phyloP scores from a whole-genome alignment of 2,113 vertebrate species.

The Malurus melanocephalus region DNA sequence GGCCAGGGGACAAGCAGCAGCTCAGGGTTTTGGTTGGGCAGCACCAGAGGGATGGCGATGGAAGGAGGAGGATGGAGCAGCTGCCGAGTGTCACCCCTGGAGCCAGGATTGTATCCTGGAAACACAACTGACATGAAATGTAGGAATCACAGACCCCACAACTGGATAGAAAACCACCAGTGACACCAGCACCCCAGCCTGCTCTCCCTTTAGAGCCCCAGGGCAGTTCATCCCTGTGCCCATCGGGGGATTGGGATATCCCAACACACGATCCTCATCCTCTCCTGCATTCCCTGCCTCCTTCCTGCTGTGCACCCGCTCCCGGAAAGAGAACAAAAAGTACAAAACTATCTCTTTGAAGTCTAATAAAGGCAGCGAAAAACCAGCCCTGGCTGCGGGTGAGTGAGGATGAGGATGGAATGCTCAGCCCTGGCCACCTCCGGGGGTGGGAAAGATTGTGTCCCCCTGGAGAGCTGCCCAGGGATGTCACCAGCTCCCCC shows the following conservation, averaged over 20 bases:
- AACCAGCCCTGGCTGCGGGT: neutral
- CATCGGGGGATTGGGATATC: neutral
- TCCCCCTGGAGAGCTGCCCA: accelerated
- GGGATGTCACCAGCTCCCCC: neutral
- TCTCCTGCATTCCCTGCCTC: neutral
- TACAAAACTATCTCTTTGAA: too few relatives aligned
- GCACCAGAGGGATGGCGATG: neutral
- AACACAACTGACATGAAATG: accelerated
- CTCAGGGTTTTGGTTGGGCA: neutral
- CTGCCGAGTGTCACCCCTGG: accelerated
- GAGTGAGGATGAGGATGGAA: neutral
- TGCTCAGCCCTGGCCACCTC: neutral
- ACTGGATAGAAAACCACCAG: neutral
- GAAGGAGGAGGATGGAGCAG: neutral
- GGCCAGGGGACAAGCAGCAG: neutral
- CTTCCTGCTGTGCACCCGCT: neutral
- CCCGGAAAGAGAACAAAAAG: neutral
- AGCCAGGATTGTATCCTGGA: neutral
- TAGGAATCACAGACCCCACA: neutral
- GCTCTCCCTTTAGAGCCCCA: neutral
- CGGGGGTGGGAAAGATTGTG: neutral
- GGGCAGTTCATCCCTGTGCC: neutral
- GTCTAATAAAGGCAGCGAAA: constrained; percentile 15
- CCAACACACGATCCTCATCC: neutral
- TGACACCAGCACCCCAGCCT: neutral